Conservation (phyloP, 2,113 vertebrate species). For the Corvus cornix region DNA sequence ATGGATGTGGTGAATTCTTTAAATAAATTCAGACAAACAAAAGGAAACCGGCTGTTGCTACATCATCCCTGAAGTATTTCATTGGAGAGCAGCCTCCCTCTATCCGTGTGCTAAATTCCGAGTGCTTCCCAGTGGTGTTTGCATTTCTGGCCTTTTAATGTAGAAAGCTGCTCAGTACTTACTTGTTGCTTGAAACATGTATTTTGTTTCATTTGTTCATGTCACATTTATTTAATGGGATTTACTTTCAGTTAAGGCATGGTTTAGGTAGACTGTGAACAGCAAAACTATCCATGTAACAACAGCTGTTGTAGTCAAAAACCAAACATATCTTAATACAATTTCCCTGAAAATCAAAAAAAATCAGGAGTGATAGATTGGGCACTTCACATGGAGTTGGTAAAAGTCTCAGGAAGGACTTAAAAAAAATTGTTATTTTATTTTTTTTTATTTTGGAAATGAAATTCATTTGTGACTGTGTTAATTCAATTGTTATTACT, state of each 20-base stretch:
- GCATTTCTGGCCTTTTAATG: background rate
- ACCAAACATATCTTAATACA: background rate
- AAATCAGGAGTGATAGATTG: background rate
- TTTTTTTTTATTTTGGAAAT: background rate
- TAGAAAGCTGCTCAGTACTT: background rate
- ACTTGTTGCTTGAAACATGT: background rate
- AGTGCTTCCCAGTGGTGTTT: background rate
- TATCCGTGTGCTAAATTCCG: background rate
- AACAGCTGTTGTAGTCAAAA: background rate
- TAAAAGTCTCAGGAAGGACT: background rate
- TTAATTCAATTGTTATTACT: background rate
- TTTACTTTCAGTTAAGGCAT: background rate
- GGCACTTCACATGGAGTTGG: background rate
- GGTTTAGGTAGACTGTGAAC: background rate
- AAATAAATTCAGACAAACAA: background rate
- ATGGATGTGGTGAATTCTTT: background rate
- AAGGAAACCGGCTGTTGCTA: background rate
- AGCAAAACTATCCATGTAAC: background rate
- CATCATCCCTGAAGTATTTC: background rate
- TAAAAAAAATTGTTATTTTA: fast-evolving
- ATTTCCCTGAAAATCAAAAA: background rate
- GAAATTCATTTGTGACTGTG: fast-evolving
- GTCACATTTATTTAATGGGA: background rate
- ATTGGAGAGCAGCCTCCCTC: background rate
- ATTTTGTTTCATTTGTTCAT: background rate